Conservation (phyloP, 2,888 invertebrate species). For the Rhyacophila evoluta region DNA sequence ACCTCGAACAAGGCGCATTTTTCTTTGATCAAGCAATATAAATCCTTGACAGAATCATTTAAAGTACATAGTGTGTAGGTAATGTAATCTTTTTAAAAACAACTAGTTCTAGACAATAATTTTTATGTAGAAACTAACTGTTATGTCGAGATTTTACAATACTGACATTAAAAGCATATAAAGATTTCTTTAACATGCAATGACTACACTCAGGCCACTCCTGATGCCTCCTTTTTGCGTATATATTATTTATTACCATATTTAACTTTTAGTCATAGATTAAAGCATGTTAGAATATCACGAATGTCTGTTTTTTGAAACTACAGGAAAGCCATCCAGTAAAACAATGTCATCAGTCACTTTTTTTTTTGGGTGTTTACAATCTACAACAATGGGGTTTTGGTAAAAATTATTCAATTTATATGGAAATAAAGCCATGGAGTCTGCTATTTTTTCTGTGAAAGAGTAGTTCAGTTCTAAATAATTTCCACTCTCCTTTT, state of each 20-base stretch:
- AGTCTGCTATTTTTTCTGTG: constrained; percentile 16
- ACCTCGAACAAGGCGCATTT: not conserved
- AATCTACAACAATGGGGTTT: not conserved
- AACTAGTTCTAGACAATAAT: constrained; percentile 8
- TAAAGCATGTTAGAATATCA: not conserved
- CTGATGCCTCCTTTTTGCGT: not conserved
- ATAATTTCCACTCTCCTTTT: not conserved
- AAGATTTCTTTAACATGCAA: not conserved
- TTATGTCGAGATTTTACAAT: not conserved
- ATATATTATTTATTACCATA: not conserved
- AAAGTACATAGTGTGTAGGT: not conserved
- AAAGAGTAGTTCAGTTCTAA: not conserved
- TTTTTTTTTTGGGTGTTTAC: not conserved
- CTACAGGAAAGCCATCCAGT: not conserved
- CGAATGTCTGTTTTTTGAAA: not conserved
- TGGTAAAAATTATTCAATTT: not conserved
- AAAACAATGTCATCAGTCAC: not conserved
- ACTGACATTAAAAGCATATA: not conserved
- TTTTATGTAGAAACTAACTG: constrained; percentile 4
- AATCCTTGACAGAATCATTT: not conserved
- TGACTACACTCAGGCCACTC: not conserved
- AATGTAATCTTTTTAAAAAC: not conserved
- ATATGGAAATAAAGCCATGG: not conserved
- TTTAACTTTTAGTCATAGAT: constrained; percentile 7
- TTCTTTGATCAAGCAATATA: not conserved